Conservation (phyloP, 2,113 vertebrate species). For the Nicator chloris region DNA sequence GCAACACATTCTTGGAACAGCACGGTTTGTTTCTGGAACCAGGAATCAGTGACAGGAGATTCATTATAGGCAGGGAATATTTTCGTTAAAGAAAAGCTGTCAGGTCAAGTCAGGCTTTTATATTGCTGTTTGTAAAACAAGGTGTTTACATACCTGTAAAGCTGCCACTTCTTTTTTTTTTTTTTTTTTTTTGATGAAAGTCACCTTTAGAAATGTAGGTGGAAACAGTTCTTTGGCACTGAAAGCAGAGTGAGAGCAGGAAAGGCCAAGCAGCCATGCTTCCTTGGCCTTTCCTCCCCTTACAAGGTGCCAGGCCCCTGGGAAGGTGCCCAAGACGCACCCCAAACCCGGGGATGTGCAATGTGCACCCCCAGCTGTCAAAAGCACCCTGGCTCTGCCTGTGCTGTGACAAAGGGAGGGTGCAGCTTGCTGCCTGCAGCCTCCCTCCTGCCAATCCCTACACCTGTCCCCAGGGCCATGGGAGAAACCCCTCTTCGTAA, state of each 20-base stretch:
- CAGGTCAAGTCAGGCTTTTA: conserved; percentile 28
- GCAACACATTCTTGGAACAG: conserved; percentile 46
- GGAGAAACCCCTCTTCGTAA: neutral
- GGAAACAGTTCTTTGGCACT: neutral
- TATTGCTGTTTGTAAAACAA: conserved; percentile 52
- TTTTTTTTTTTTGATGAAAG: neutral
- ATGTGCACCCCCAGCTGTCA: rapidly evolving
- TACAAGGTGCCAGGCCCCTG: neutral
- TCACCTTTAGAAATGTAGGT: neutral
- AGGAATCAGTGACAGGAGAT: conserved; percentile 26
- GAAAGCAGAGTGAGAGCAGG: neutral
- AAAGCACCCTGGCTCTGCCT: neutral
- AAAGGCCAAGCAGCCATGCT: rapidly evolving
- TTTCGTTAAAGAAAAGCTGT: conserved; percentile 25
- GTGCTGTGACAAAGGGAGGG: rapidly evolving
- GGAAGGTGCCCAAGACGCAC: neutral
- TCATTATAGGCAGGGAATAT: conserved; percentile 4
- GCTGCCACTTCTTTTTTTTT: neutral
- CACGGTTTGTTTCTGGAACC: conserved; percentile 13
- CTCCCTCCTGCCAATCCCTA: neutral
- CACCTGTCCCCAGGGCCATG: neutral
- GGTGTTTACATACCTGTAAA: conserved; percentile 62
- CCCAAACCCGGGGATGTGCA: neutral
- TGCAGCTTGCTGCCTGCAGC: neutral
- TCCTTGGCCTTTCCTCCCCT: neutral